phyloP scores from a whole-genome alignment of 2,797 vertebrate species.

The Lindbergichthys nudifrons region DNA sequence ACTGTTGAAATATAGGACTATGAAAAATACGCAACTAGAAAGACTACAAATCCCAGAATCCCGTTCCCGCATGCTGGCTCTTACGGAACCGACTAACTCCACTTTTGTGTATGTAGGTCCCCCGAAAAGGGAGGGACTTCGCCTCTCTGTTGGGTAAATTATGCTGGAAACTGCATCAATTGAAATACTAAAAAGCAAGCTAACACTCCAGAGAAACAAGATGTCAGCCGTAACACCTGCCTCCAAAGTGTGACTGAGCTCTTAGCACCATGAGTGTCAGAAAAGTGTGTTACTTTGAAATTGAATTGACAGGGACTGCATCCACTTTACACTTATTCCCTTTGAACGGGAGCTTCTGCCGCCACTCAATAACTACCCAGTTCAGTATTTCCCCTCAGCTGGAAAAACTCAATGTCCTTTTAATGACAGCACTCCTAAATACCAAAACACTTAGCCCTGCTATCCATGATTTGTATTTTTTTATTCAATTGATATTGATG shows the following conservation, averaged over 20 bases:
- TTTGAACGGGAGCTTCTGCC: neutral
- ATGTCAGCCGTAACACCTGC: neutral
- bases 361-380: neutral
- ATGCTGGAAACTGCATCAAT: neutral
- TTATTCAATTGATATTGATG: neutral
- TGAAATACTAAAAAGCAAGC: neutral
- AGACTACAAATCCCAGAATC: too few species aligned
- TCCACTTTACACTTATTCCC: neutral
- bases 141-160: too few species aligned
- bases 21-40: too few species aligned
- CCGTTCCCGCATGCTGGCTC: too few species aligned
- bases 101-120: too few species aligned
- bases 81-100: too few species aligned
- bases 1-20: too few species aligned
- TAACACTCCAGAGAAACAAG: neutral
- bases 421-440: neutral
- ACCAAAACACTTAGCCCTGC: neutral
- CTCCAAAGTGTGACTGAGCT: neutral
- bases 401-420: neutral
- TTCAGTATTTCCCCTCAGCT: neutral
- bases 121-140: too few species aligned
- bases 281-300: neutral
- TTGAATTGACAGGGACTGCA: neutral
- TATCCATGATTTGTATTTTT: too few species aligned
- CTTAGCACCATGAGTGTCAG: slow-evolving; percentile 4